Conservation (phyloP, 2,113 vertebrate genomes). For the Sisor rabdophorus region DNA sequence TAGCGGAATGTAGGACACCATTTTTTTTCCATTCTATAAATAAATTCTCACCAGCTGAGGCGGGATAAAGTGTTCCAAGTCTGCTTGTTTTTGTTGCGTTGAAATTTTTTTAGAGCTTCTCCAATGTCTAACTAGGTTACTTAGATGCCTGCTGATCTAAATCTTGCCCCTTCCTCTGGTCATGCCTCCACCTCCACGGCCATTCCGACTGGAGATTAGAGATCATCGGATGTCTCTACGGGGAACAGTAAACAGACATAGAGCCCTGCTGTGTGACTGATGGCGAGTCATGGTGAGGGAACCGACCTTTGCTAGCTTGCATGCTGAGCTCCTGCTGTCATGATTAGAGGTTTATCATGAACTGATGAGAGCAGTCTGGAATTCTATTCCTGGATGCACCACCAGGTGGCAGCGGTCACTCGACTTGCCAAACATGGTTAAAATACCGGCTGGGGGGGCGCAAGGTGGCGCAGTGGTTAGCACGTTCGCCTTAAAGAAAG, state of each 20-base stretch:
- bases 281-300: conserved; percentile 31
- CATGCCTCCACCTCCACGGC: neutral
- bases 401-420: conserved; percentile 66
- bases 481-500: no score
- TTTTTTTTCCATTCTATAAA: no score
- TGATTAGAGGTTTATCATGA: neutral
- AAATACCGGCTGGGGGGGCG: neutral
- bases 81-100: no score
- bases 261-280: conserved; percentile 54
- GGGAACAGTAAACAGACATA: conserved; percentile 55
- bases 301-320: neutral
- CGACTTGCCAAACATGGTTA: neutral
- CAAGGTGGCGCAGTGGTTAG: neutral
- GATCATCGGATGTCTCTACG: neutral
- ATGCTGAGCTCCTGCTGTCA: conserved; percentile 3
- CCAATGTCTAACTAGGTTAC: neutral
- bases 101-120: no score
- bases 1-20: no score
- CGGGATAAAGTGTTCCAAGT: no score
- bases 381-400: conserved; percentile 50
- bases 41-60: neutral
- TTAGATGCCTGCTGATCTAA: neutral
- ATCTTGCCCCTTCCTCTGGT: neutral
- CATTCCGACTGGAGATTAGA: conserved; percentile 1
- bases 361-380: neutral